Evolutionary conservation across 2,888 invertebrate genomes (phyloP), one percentile per base, ranked within the genome.

Genomic region (Galeruca laticollis): DNA sequence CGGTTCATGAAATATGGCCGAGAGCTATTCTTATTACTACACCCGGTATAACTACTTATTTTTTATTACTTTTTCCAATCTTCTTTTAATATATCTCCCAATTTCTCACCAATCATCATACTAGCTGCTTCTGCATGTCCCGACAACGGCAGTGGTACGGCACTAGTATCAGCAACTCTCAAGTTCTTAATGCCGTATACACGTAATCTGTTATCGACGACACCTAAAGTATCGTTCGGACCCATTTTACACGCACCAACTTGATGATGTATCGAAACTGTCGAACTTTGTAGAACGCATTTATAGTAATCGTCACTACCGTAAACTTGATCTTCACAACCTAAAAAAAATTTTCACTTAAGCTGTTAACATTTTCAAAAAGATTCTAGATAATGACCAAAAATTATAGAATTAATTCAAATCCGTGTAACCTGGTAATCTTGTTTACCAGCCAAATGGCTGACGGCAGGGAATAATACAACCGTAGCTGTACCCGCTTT

Each of bases 41-140:
- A n/a, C n/a, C n/a, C n/a, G n/a, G n/a, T 57, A 57, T 20, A 57
- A 47, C n/a, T 35, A 35, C 4, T 1, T 40, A 10, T 40, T 40
- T 40, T 40, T 5, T 21, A 21, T 37, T 21, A 52, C 9, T 33
- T 33, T 18, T 77, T 76, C 90, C 90, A 90, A 62, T 85, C 84
- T 40, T 81, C 80, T 75, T 87, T 89, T 60, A 92, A 88, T 82
- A 91, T 86, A 79, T 90, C 91, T 0, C 91, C 88, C 2, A 88
- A 91, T 57, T 91, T 92, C 84, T 93, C 93, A 0, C 90, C 93
- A 33, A 92, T 88, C 92, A 92, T 92, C 35, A 92, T 89, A 0
- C 90, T 89, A 2, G 90, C 90, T 0, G 91, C 91, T 67, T 89
- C 89, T 0, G 91, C 91, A 81, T 92, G 92, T 0, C 90, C 89